Conservation (phyloP, 2,113 vertebrate genomes). For the Phodopus roborovskii region DNA sequence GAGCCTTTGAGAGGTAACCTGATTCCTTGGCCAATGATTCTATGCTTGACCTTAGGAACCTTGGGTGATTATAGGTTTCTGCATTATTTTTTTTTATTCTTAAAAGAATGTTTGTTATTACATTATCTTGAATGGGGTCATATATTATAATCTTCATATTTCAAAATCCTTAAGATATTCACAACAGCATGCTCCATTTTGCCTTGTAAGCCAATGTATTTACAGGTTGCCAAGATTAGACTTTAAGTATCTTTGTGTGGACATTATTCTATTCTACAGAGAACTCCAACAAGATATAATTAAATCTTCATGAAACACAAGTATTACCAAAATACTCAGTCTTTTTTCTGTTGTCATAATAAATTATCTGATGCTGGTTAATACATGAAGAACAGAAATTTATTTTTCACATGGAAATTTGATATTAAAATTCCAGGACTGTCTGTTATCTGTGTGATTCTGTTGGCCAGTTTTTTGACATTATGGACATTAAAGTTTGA, state of each 20-base stretch:
- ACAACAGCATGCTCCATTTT: not conserved
- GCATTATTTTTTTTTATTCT: not conserved
- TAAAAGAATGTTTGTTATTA: not conserved
- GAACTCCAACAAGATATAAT: not conserved
- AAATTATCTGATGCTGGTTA: not conserved
- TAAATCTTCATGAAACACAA: not conserved
- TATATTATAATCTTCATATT: not conserved
- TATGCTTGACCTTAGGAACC: not conserved
- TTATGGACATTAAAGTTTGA: not conserved
- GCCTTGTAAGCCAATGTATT: not conserved
- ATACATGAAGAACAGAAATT: not conserved
- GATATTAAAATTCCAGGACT: not conserved
- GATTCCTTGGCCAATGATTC: not conserved
- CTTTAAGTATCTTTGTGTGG: not conserved
- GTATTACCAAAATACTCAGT: not conserved
- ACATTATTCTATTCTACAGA: not conserved
- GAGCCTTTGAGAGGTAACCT: not conserved
- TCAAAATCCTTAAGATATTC: not conserved
- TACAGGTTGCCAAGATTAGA: not conserved
- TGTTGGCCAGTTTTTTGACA: not conserved
- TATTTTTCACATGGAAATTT: not conserved
- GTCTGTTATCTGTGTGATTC: not conserved
- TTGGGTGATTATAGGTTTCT: not conserved
- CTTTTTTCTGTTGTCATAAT: not conserved
- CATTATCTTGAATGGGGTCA: not conserved